phyloP scores from a whole-genome alignment of 2,113 vertebrate genomes.

The Cygnus buccinator region DNA sequence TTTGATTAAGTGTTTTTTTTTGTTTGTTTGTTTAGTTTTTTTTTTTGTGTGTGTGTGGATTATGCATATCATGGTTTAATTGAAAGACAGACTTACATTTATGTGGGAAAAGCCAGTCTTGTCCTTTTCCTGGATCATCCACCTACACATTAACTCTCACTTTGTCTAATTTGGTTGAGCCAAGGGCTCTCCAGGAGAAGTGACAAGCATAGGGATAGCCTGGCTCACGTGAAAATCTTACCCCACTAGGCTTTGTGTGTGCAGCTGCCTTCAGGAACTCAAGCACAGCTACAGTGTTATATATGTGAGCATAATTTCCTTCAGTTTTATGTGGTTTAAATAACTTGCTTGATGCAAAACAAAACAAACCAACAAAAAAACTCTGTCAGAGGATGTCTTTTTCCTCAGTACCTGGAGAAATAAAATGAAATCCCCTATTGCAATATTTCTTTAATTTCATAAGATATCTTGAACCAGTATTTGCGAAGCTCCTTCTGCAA shows the following conservation, averaged over 20 bases:
- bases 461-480: neutral
- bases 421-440: neutral
- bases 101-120: neutral
- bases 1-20: neutral
- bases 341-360: neutral
- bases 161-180: neutral
- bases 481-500: neutral
- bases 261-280: neutral
- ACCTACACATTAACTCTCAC: neutral
- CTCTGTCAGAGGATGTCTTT: neutral
- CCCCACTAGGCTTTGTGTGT: neutral
- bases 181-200: neutral
- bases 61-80: neutral
- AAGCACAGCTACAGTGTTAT: neutral
- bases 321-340: neutral
- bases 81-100: neutral
- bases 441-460: neutral
- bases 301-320: neutral
- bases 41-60: neutral
- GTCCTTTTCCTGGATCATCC: neutral
- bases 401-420: neutral
- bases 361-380: neutral
- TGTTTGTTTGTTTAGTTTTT: no score
- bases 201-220: neutral
- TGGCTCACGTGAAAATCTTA: neutral